Conservation (phyloP, 2,888 invertebrate species). For the Nematopogon swammerdamellus region DNA sequence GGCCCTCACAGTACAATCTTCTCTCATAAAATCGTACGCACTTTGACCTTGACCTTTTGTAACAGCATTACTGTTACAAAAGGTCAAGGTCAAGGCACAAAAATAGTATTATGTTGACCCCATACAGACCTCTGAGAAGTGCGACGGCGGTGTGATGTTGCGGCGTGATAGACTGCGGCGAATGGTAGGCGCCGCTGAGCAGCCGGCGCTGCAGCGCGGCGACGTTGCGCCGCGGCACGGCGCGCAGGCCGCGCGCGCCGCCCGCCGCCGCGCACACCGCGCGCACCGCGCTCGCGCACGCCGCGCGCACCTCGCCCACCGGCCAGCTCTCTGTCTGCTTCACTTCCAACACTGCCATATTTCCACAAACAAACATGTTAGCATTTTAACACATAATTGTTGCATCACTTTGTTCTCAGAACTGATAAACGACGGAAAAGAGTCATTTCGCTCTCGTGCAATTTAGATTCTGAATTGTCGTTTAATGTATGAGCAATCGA, state of each 20-base stretch:
- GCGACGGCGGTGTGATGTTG: slow-evolving; percentile 40
- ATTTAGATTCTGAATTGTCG: too few relatives aligned
- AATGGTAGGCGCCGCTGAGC: slow-evolving; percentile 34
- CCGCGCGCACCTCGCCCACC: slow-evolving; percentile 38
- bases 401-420: background rate
- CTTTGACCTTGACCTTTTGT: too few relatives aligned
- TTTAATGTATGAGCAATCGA: too few relatives aligned
- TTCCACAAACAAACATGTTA: too few relatives aligned
- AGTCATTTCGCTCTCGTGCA: too few relatives aligned
- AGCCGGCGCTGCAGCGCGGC: slow-evolving; percentile 38
- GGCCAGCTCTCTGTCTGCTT: slow-evolving; percentile 33
- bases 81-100: too few relatives aligned
- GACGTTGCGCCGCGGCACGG: slow-evolving; percentile 33
- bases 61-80: too few relatives aligned
- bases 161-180: slow-evolving; percentile 35
- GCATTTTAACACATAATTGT: too few relatives aligned
- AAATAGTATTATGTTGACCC: too few relatives aligned
- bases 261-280: slow-evolving; percentile 28
- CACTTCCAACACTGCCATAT: background rate
- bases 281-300: slow-evolving; percentile 31
- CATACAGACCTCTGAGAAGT: slow-evolving; percentile 31
- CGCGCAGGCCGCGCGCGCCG: slow-evolving; percentile 17
- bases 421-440: background rate
- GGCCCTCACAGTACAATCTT: too few relatives aligned
- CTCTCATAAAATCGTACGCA: too few relatives aligned